Conservation (phyloP, 2,797 vertebrate genomes). For the Danio jaintianensis region DNA sequence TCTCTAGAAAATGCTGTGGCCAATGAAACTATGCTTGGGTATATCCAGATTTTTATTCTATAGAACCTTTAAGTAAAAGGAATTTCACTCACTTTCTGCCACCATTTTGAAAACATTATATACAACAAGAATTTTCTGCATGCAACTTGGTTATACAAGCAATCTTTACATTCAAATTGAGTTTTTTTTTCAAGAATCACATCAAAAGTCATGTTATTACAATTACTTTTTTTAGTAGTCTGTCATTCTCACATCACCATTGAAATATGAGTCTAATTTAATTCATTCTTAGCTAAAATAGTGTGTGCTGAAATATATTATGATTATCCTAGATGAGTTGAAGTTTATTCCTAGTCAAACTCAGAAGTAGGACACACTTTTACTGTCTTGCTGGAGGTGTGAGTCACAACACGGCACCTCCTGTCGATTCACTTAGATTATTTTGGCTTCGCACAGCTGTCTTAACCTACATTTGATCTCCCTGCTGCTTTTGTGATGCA, state of each 20-base stretch:
- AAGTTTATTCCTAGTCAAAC: conserved; percentile 38
- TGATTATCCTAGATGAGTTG: conserved; percentile 32
- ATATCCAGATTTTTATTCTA: no score
- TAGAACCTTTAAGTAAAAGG: no score
- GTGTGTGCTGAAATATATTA: conserved; percentile 10
- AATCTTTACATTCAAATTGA: background rate
- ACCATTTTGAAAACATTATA: no score
- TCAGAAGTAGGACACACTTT: conserved; percentile 48
- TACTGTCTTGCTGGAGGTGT: conserved; percentile 8
- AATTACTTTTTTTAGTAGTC: background rate
- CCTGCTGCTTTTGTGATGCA: conserved; percentile 23
- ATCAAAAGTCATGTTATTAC: background rate
- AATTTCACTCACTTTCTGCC: no score
- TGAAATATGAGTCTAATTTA: background rate
- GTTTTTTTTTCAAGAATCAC: background rate
- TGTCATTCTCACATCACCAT: background rate
- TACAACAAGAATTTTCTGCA: no score
- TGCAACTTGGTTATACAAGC: background rate
- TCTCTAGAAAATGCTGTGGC: no score
- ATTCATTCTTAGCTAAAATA: background rate
- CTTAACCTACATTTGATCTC: conserved; percentile 76
- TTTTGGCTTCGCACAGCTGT: conserved; percentile 60
- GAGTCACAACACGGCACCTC: conserved; percentile 29
- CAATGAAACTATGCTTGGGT: no score
- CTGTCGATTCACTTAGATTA: conserved; percentile 18